Evolutionary conservation across 2,797 vertebrate genomes (phyloP).

Genomic region (Hirundo rustica): DNA sequence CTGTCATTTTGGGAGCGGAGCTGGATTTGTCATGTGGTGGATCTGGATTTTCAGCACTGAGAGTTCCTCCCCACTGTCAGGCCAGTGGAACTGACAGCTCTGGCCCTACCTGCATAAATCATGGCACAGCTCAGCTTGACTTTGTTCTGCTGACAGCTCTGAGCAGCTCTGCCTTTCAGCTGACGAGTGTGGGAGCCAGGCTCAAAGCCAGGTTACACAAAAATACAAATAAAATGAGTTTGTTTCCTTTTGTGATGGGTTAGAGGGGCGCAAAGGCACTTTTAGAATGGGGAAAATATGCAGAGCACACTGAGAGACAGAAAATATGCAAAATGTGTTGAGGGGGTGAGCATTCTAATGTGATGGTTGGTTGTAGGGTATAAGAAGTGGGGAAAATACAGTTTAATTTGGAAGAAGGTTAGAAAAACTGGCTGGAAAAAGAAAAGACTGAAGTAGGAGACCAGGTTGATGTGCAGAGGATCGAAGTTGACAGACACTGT

Average conservation of each 20-base stretch:
- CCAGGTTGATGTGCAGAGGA: not conserved
- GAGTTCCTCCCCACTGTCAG: not conserved
- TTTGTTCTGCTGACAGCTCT: constrained; percentile 43
- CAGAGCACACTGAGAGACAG: not conserved
- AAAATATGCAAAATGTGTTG: not conserved
- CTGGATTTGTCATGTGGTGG: not conserved
- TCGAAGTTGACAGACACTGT: rapidly evolving
- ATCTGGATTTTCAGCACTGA: not conserved
- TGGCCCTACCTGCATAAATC: constrained; percentile 42
- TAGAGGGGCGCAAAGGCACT: not conserved
- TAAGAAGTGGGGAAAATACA: not conserved
- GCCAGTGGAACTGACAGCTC: constrained; percentile 40
- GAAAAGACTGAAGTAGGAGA: not conserved
- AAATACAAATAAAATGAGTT: not conserved
- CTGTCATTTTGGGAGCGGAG: not conserved
- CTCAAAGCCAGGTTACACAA: not conserved
- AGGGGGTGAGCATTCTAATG: not conserved
- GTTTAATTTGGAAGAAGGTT: not conserved
- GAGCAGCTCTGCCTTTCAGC: constrained; percentile 10
- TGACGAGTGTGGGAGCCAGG: not conserved
- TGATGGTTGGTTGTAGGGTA: not conserved
- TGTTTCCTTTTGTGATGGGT: not conserved
- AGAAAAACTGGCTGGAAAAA: not conserved
- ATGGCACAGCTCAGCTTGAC: constrained; percentile 24
- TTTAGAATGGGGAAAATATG: not conserved